Percentiles rank a stretch among this genome's conserved stretches.
phyloP scores from a whole-genome alignment of 2,797 vertebrate species.

The Alexandromys oeconomus region DNA sequence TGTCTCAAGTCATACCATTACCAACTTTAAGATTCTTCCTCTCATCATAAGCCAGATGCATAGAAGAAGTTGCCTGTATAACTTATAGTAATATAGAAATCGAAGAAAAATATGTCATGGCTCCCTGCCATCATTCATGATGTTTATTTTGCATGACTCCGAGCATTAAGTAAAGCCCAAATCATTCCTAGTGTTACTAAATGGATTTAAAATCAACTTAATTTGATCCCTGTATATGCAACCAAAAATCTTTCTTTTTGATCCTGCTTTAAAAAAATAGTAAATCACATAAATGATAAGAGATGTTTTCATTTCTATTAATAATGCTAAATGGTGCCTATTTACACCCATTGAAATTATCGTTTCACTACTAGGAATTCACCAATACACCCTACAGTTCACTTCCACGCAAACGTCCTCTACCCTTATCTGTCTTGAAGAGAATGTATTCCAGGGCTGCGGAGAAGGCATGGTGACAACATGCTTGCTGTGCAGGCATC shows the following conservation, averaged over 20 bases:
- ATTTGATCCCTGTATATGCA: conserved; percentile 74
- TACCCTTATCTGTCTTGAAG: conserved; percentile 52
- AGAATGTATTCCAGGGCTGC: neutral
- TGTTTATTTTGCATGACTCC: conserved; percentile 70
- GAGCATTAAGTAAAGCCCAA: conserved; percentile 65
- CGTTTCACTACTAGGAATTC: neutral
- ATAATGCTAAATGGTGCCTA: conserved; percentile 44
- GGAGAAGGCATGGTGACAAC: neutral
- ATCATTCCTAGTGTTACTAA: conserved; percentile 66
- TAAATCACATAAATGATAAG: conserved; percentile 59
- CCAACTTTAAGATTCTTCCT: neutral
- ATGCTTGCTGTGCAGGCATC: neutral
- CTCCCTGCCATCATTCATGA: conserved; percentile 23
- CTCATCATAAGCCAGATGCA: neutral
- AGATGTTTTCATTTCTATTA: conserved; percentile 56
- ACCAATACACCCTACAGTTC: neutral
- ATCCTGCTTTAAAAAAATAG: conserved; percentile 56
- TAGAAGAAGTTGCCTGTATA: conserved; percentile 43
- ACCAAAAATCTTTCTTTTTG: conserved; percentile 73
- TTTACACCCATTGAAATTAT: conserved; percentile 56
- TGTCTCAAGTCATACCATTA: conserved; percentile 10
- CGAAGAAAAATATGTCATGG: neutral
- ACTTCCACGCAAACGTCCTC: conserved; percentile 26
- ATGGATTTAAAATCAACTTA: conserved; percentile 73
- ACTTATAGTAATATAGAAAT: conserved; percentile 53